Percentiles rank a stretch among this genome's conserved stretches.
phyloP scores from a whole-genome alignment of 2,113 vertebrate genomes.

The Ctenomys sociabilis region DNA sequence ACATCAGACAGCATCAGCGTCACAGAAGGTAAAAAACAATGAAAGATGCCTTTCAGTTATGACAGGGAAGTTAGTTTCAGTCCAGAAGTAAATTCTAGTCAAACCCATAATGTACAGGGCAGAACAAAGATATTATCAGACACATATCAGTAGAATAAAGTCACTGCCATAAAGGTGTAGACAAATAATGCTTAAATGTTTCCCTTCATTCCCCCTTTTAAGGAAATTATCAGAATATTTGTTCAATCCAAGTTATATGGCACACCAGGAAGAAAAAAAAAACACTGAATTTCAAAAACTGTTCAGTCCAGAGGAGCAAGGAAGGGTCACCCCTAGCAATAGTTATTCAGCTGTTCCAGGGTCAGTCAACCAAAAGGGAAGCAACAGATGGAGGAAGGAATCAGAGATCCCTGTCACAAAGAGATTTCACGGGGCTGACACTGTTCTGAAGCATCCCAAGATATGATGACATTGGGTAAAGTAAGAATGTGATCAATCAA shows the following conservation, averaged over 20 bases:
- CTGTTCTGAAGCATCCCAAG: background rate
- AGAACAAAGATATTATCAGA: constrained; percentile 5
- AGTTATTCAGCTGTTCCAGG: background rate
- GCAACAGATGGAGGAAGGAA: background rate
- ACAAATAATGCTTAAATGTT: background rate
- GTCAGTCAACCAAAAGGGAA: background rate
- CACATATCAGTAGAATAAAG: background rate
- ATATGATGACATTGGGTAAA: background rate
- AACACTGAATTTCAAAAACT: constrained; percentile 31
- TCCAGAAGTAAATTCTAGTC: constrained; percentile 5
- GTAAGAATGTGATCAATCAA: background rate
- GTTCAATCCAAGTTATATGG: constrained; percentile 14
- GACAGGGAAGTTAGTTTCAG: background rate
- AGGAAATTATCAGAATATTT: constrained; percentile 42
- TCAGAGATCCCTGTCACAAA: background rate
- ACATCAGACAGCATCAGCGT: background rate
- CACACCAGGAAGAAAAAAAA: background rate
- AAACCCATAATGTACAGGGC: background rate
- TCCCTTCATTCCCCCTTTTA: background rate
- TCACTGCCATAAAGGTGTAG: background rate
- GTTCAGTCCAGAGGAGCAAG: background rate
- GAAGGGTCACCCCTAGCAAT: background rate
- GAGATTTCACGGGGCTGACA: background rate
- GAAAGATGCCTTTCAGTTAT: background rate
- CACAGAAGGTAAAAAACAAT: background rate